Conservation (phyloP, 1,140 invertebrate species). For the Chelonus insularis region DNA sequence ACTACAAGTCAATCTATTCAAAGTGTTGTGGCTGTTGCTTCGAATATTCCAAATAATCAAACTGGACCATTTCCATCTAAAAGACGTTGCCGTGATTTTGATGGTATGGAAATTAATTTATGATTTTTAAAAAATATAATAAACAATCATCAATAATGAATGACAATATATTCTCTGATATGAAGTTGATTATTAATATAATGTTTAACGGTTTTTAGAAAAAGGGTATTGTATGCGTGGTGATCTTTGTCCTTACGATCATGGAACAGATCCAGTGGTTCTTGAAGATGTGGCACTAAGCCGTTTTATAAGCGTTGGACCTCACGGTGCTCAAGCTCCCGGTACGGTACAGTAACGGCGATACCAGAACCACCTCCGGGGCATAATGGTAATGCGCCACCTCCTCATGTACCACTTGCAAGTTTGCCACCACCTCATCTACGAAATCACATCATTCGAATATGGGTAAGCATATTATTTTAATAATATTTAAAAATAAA, state of each 20-base stretch:
- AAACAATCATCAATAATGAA: too few relatives aligned
- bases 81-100: constrained; percentile 72
- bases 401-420: constrained; percentile 58
- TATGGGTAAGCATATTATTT: constrained; percentile 49
- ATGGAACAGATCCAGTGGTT: constrained; percentile 91
- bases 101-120: constrained; percentile 57
- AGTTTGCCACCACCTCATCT: constrained; percentile 60
- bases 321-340: constrained; percentile 57
- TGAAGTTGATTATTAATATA: too few relatives aligned
- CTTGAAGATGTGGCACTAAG: constrained; percentile 78
- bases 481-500: too few relatives aligned
- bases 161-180: too few relatives aligned
- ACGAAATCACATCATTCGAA: constrained; percentile 59
- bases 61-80: constrained; percentile 57
- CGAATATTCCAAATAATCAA: constrained; percentile 47
- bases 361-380: constrained; percentile 50
- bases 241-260: constrained; percentile 93
- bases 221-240: constrained; percentile 95
- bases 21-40: constrained; percentile 58
- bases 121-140: too few relatives aligned
- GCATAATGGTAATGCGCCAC: constrained; percentile 57
- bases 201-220: too few relatives aligned
- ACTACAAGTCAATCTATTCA: constrained; percentile 62
- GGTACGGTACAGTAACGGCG: constrained; percentile 49
- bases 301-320: constrained; percentile 63